Conservation (phyloP, 2,888 invertebrate species). For the Pollenia amentaria region DNA sequence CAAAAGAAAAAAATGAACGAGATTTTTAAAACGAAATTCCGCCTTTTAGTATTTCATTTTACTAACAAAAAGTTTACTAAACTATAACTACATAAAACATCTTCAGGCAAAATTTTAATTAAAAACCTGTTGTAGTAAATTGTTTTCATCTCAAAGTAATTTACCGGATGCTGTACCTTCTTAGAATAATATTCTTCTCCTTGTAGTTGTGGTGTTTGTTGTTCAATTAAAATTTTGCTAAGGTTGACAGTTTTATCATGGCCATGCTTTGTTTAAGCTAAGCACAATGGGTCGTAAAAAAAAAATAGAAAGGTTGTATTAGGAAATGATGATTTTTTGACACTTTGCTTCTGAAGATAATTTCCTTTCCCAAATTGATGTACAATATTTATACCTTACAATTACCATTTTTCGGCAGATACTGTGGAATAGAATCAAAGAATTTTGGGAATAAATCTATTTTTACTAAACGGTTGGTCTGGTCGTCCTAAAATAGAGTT, state of each 20-base stretch:
- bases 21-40: neutral
- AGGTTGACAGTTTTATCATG: conserved; percentile 60
- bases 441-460: no score
- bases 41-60: neutral
- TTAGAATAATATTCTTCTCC: conserved; percentile 32
- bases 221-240: conserved; percentile 54
- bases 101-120: conserved; percentile 67
- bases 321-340: neutral
- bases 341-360: no score
- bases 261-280: neutral
- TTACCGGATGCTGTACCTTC: conserved; percentile 57
- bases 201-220: conserved; percentile 29
- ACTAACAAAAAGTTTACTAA: conserved; percentile 17
- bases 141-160: conserved; percentile 57
- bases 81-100: conserved; percentile 12
- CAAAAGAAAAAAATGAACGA: neutral
- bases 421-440: no score
- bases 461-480: no score
- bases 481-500: no score
- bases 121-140: conserved; percentile 63
- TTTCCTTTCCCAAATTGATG: no score
- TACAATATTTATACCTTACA: no score
- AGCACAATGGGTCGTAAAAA: conserved; percentile 10
- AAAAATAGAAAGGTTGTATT: neutral
- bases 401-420: no score